These are phyloP conservation scores for Drosophila ogumai DNA, from an alignment of 1,140 invertebrate species.

Conservation along the genomic window DNA sequence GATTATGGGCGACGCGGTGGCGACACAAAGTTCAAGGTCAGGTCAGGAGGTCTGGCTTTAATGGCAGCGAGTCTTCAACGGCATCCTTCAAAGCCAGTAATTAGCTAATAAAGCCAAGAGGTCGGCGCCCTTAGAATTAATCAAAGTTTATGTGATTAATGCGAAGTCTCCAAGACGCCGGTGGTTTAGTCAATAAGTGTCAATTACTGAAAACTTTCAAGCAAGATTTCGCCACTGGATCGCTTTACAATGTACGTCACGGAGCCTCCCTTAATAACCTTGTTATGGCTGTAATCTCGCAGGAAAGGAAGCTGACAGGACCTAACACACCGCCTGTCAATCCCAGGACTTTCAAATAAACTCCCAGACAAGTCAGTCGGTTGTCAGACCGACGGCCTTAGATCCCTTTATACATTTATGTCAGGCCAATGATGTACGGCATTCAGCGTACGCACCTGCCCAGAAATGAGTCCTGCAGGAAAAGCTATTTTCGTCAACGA, in stretches of 20 bases:
- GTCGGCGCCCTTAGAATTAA: conserved; percentile 18
- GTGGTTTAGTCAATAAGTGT: conserved; percentile 59
- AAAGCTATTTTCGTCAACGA: conserved; percentile 23
- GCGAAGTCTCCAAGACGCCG: not conserved
- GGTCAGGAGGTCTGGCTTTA: conserved; percentile 33
- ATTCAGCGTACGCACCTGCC: not conserved
- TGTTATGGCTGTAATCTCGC: conserved; percentile 30
- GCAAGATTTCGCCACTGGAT: conserved; percentile 14
- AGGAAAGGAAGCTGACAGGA: conserved; percentile 46
- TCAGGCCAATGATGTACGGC: conserved; percentile 5
- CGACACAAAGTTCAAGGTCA: conserved; percentile 72
- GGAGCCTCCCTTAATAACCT: conserved; percentile 24
- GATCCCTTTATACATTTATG: conserved; percentile 5
- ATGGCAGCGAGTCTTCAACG: not conserved
- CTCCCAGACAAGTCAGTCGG: conserved; percentile 21
- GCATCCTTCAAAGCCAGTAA: conserved; percentile 5
- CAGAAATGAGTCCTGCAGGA: conserved; percentile 12
- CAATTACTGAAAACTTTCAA: conserved; percentile 43
- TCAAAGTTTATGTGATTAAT: conserved; percentile 48
- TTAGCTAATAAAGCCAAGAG: conserved; percentile 20
- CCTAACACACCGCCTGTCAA: conserved; percentile 11
- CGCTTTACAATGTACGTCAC: conserved; percentile 47
- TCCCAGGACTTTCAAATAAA: conserved; percentile 32
- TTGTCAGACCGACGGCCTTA: conserved; percentile 7
- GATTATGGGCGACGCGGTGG: conserved; percentile 55